These are phyloP conservation scores for Myotis findleyi DNA, from an alignment of 2,797 vertebrate genomes.

Conservation along the genomic window DNA sequence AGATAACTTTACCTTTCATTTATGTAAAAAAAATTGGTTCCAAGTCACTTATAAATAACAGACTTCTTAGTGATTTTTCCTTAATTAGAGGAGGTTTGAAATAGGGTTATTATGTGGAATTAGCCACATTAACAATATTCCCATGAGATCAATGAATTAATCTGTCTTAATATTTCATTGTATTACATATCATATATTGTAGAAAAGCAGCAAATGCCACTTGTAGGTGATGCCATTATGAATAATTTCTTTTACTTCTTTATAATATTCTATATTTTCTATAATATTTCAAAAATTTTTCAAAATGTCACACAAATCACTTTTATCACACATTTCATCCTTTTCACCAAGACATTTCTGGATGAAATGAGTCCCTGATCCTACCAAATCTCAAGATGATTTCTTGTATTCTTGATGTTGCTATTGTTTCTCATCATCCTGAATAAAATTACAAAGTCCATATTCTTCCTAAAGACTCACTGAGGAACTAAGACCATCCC, in stretches of 20 bases:
- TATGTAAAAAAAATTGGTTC: not conserved
- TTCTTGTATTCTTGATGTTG: not conserved
- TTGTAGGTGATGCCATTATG: not conserved
- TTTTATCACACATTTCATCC: not conserved
- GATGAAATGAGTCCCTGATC: not conserved
- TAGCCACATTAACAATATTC: conserved; percentile 8
- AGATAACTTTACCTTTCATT: not conserved
- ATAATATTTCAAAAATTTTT: conserved; percentile 9
- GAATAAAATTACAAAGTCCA: not conserved
- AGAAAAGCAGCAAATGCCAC: not conserved
- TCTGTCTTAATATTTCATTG: not conserved
- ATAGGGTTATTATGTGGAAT: not conserved
- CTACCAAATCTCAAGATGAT: not conserved
- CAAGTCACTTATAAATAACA: conserved; percentile 37
- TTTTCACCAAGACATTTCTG: not conserved
- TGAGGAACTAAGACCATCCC: not conserved
- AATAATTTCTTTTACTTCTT: conserved; percentile 14
- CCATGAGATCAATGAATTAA: not conserved
- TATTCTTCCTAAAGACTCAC: not conserved
- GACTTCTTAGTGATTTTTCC: not conserved
- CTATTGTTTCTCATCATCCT: not conserved
- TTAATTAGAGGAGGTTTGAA: not conserved
- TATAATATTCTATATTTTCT: not conserved
- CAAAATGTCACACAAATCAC: not conserved
- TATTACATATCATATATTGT: not conserved